Conservation (phyloP, 1,140 invertebrate species). For the Acromyrmex charruanus region DNA sequence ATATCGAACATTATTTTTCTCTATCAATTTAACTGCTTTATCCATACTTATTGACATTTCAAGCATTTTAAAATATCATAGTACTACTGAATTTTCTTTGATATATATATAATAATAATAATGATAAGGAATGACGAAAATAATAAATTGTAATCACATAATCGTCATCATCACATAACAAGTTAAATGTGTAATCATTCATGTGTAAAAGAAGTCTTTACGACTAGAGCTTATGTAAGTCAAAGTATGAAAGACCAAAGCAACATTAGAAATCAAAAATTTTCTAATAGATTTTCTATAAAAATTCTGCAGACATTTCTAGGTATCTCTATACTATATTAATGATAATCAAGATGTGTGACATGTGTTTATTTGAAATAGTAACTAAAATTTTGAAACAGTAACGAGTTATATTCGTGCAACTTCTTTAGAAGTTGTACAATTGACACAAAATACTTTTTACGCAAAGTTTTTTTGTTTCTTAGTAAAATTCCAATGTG, state of each 20-base stretch:
- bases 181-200: constrained; percentile 59
- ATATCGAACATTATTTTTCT: constrained; percentile 1
- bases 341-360: constrained; percentile 5
- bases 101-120: constrained; percentile 29
- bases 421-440: constrained; percentile 21
- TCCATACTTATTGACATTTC: not conserved
- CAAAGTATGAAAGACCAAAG: constrained; percentile 31
- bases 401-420: not conserved
- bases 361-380: constrained; percentile 8
- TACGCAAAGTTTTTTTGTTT: constrained; percentile 14
- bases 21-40: constrained; percentile 1
- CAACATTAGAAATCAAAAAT: constrained; percentile 43
- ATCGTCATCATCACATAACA: constrained; percentile 64
- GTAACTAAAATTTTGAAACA: not conserved
- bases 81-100: constrained; percentile 14
- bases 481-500: not conserved
- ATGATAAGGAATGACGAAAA: constrained; percentile 55
- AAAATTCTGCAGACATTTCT: constrained; percentile 62
- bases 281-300: constrained; percentile 71
- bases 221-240: constrained; percentile 53
- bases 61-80: constrained; percentile 47
- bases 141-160: constrained; percentile 61
- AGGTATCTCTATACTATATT: constrained; percentile 51
- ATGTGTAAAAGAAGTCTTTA: constrained; percentile 48
- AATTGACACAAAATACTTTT: not conserved